A percentile compares a stretch with the other conserved stretches of the same genome.
phyloP scores from a whole-genome alignment of 2,888 invertebrate genomes.

The Polia nebulosa region DNA sequence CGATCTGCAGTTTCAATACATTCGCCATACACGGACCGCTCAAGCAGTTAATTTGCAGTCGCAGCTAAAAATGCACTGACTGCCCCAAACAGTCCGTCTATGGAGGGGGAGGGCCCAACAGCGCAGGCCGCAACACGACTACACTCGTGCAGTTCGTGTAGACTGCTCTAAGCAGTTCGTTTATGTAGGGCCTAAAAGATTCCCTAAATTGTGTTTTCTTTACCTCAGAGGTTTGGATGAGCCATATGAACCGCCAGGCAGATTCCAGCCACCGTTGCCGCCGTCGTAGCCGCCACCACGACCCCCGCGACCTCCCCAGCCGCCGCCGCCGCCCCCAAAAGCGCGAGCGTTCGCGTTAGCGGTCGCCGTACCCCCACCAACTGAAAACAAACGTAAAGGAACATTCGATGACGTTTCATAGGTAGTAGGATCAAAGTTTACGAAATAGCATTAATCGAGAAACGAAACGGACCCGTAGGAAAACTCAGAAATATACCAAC shows the following conservation, averaged over 20 bases:
- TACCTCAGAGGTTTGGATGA: slow-evolving; percentile 73
- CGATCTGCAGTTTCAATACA: no score
- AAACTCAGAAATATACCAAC: not conserved
- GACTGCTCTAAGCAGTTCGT: no score
- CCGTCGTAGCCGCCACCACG: not conserved
- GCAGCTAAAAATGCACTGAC: no score
- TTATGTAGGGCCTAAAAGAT: no score
- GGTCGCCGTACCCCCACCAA: slow-evolving; percentile 59
- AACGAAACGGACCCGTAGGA: not conserved
- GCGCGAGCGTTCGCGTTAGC: slow-evolving; percentile 72
- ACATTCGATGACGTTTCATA: not conserved
- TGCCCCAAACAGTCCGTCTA: no score
- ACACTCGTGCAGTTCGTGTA: no score
- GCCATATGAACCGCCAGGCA: slow-evolving; percentile 71
- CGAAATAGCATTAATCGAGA: no score
- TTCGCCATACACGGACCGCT: no score
- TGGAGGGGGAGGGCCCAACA: no score
- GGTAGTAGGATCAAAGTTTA: not conserved
- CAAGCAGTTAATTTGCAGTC: no score
- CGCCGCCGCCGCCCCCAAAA: slow-evolving; percentile 23
- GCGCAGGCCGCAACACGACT: no score
- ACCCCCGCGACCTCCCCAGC: slow-evolving; percentile 12
- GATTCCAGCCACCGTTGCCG: slow-evolving; percentile 74
- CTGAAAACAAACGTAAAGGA: slow-evolving; percentile 69
- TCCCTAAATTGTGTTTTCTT: no score